Conservation (phyloP, 1,140 invertebrate genomes). For the Artemia franciscana region DNA sequence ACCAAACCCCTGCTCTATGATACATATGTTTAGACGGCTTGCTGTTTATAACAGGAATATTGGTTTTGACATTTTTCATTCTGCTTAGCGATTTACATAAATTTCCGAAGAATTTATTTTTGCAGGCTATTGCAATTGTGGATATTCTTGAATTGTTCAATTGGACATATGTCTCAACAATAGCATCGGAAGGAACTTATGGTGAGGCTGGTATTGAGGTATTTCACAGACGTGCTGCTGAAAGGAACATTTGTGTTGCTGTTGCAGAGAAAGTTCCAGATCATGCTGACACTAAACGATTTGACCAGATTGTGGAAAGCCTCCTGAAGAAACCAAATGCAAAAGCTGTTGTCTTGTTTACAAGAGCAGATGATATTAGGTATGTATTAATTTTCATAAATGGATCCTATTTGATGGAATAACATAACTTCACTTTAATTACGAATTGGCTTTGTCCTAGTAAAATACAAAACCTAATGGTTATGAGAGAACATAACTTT, state of each 20-base stretch:
- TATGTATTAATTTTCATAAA: no score
- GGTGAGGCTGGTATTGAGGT: slow-evolving; percentile 33
- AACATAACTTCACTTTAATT: no score
- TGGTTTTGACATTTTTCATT: no score
- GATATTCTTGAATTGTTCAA: slow-evolving; percentile 29
- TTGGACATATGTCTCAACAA: slow-evolving; percentile 36
- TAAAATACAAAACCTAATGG: no score
- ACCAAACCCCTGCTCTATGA: no score
- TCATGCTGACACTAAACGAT: slow-evolving; percentile 30
- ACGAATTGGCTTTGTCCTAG: no score
- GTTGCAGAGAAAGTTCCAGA: slow-evolving; percentile 39
- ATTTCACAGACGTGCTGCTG: slow-evolving; percentile 37
- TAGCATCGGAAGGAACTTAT: slow-evolving; percentile 36
- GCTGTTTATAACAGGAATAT: no score
- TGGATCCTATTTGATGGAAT: no score
- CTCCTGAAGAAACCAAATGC: slow-evolving; percentile 34
- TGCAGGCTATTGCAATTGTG: slow-evolving; percentile 31
- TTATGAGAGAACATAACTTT: no score
- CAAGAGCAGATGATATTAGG: slow-evolving; percentile 38
- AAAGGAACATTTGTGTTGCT: slow-evolving; percentile 46
- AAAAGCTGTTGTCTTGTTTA: slow-evolving; percentile 40
- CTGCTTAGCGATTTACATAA: no score
- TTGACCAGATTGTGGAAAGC: slow-evolving; percentile 33
- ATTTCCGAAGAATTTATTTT: slow-evolving; percentile 19
- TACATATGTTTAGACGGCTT: no score